phyloP scores from a whole-genome alignment of 2,888 invertebrate genomes.

The Tachystola acroxantha region DNA sequence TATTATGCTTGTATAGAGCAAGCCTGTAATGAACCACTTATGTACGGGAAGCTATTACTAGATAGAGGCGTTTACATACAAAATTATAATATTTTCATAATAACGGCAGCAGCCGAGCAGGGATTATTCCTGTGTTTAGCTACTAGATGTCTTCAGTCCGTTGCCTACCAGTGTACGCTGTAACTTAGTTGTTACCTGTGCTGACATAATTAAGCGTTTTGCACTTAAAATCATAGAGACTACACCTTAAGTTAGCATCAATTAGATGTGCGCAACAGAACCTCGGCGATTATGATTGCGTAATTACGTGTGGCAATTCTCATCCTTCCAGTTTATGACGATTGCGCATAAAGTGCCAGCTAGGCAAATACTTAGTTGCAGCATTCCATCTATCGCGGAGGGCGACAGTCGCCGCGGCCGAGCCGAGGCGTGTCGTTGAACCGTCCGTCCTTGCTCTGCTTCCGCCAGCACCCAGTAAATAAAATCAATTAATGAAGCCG shows the following conservation, averaged over 20 bases:
- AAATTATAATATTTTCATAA: slow-evolving; percentile 27
- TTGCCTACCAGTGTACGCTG: not conserved
- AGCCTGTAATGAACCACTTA: slow-evolving; percentile 19
- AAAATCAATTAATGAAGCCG: slow-evolving; percentile 51
- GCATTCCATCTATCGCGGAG: slow-evolving; percentile 44
- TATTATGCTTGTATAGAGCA: slow-evolving; percentile 7
- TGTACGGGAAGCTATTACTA: slow-evolving; percentile 21
- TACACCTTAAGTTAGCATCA: no score
- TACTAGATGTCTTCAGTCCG: no score
- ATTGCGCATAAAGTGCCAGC: slow-evolving; percentile 21
- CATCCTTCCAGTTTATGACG: not conserved
- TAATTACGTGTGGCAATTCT: not conserved
- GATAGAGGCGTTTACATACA: slow-evolving; percentile 19
- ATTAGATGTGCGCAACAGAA: no score
- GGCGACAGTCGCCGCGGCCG: slow-evolving; percentile 41
- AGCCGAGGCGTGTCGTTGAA: slow-evolving; percentile 57
- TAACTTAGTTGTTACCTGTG: not conserved
- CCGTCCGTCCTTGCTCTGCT: slow-evolving; percentile 52
- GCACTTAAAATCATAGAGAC: no score
- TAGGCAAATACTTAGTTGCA: slow-evolving; percentile 36
- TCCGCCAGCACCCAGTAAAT: slow-evolving; percentile 53
- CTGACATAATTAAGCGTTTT: no score
- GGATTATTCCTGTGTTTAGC: not conserved
- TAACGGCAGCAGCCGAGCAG: slow-evolving; percentile 12
- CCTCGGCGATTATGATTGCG: not conserved